Conservation (phyloP, 2,888 invertebrate genomes). For the Boloria selene region DNA sequence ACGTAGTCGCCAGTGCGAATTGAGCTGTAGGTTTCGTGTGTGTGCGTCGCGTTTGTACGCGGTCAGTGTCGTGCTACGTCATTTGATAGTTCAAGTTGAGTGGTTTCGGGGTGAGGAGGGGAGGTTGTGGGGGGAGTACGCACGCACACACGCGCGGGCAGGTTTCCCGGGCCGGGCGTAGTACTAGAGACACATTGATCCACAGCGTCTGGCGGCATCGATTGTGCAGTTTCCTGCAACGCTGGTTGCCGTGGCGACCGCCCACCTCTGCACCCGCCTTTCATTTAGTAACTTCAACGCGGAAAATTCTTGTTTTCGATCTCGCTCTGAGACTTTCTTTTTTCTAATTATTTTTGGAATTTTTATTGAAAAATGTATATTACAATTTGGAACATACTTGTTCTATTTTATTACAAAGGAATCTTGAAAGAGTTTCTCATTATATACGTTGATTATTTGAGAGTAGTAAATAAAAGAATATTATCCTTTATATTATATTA, state of each 20-base stretch:
- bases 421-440: not conserved
- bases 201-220: constrained; percentile 81
- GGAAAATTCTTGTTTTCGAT: constrained; percentile 43
- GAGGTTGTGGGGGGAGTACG: constrained; percentile 47
- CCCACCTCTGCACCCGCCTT: constrained; percentile 60
- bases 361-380: constrained; percentile 13
- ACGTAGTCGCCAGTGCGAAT: constrained; percentile 39
- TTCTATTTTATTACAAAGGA: constrained; percentile 1
- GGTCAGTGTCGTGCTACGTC: constrained; percentile 43
- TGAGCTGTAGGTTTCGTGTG: constrained; percentile 56
- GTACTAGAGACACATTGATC: constrained; percentile 83
- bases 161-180: constrained; percentile 78
- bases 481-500: no score
- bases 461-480: not conserved
- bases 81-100: constrained; percentile 48
- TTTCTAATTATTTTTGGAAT: constrained; percentile 15
- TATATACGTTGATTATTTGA: not conserved
- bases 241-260: constrained; percentile 69
- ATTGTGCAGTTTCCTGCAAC: constrained; percentile 82
- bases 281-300: constrained; percentile 62
- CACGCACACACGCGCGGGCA: constrained; percentile 60
- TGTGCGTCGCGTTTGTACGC: constrained; percentile 37
- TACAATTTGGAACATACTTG: constrained; percentile 2
- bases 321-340: constrained; percentile 26
- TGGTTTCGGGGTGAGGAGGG: constrained; percentile 50